A percentile compares a stretch with the other conserved stretches of the same genome.
Evolutionary conservation across 2,113 vertebrate species (phyloP).

Genomic region (Fulmarus glacialis): DNA sequence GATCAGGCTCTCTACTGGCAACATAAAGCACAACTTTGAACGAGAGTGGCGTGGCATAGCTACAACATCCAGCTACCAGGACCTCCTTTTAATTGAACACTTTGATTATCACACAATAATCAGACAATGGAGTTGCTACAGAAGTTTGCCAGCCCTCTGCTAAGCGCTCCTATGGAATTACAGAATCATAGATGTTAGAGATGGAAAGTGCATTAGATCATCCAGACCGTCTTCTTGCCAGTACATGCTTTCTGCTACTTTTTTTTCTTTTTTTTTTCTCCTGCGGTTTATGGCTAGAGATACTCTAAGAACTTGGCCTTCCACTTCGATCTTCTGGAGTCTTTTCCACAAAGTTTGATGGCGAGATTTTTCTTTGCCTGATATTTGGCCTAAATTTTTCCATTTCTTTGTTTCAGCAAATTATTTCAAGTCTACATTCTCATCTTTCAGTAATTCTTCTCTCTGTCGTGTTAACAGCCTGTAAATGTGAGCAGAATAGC

Average conservation of each 20-base stretch:
- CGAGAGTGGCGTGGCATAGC: neutral
- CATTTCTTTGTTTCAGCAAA: neutral
- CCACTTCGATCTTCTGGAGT: neutral
- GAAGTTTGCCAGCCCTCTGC: conserved; percentile 2
- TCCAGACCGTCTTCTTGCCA: neutral
- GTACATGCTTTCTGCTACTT: neutral
- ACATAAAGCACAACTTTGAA: neutral
- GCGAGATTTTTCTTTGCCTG: neutral
- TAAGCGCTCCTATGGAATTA: neutral
- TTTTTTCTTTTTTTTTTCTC: neutral
- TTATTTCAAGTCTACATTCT: neutral
- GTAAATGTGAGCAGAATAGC: neutral
- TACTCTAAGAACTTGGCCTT: conserved; percentile 14
- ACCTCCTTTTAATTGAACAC: neutral
- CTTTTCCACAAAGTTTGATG: neutral
- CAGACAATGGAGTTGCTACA: neutral
- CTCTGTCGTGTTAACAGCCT: neutral
- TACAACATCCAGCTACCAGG: neutral
- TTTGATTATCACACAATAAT: neutral
- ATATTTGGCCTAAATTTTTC: neutral
- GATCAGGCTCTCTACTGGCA: neutral
- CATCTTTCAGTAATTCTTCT: neutral
- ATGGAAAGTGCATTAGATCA: conserved; percentile 62
- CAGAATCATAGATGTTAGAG: conserved; percentile 28
- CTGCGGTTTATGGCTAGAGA: neutral